Conservation (phyloP, 2,113 vertebrate genomes). For the Odocoileus hemionus region DNA sequence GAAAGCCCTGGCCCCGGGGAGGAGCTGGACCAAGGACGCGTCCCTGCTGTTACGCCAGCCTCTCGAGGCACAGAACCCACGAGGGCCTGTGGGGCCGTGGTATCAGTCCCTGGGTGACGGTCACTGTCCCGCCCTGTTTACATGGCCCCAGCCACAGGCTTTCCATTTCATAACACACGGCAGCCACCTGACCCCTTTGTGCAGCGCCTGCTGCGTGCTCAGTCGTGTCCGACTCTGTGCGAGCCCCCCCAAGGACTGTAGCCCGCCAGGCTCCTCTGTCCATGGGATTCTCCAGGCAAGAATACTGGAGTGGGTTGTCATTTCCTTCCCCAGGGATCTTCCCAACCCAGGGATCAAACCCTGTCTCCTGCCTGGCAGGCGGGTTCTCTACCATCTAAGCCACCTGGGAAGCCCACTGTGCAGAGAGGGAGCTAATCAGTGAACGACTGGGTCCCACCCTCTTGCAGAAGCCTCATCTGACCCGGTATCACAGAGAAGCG, state of each 20-base stretch:
- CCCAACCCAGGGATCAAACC: not conserved
- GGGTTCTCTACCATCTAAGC: not conserved
- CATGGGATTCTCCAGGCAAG: not conserved
- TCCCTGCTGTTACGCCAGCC: not conserved
- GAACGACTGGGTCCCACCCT: accelerated
- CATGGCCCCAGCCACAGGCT: accelerated
- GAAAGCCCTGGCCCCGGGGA: not conserved
- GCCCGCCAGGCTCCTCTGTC: not conserved
- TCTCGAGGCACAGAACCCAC: accelerated
- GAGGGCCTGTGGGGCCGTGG: not conserved
- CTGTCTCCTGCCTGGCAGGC: not conserved
- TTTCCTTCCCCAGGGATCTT: not conserved
- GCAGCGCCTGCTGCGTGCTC: accelerated
- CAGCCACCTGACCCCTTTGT: not conserved
- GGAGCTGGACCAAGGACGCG: accelerated
- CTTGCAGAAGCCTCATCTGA: not conserved
- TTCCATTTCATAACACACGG: accelerated
- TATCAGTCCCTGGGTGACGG: accelerated
- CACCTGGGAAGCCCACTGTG: not conserved
- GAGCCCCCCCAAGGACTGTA: accelerated
- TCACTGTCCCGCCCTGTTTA: accelerated
- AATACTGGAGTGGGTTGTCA: not conserved
- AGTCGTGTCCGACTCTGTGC: not conserved
- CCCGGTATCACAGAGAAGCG: accelerated
- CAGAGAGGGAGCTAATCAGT: accelerated